Base-by-base conservation (phyloP, 2,113 vertebrate species). In the Notarius lentiginosus region DNA sequence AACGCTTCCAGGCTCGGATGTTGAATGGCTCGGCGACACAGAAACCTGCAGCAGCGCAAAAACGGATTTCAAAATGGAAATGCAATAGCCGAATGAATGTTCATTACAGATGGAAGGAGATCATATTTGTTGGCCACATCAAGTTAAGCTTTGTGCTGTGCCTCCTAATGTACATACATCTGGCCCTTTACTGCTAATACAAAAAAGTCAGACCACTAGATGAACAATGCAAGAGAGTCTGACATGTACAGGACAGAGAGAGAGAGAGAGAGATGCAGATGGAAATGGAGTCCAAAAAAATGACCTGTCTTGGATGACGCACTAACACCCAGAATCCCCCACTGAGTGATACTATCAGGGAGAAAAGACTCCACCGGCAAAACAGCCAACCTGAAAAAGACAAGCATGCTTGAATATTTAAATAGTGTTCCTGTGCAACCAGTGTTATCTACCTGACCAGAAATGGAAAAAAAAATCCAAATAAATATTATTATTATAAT, bases 281-380 rank as follows among this genome's bases (percentile, higher is more conserved):
- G 18, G 30, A 61, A 47, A 27, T 10, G 49, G 47, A 41, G n/a
- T 30, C 18, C 12, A 17, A 65, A 18, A 17, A 15, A 80, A 20
- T 58, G 60, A 92, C 95, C 95, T 90, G 91, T 96, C 0, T 89
- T 58, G 58, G 91, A 85, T 4, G 95, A 95, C n/a, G 93, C 56
- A 49, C 95, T 95, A 82, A 96, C 34, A 15, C 93, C 95, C 79
- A 95, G 55, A 34, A 95, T 49, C 2, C 95, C 94, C 95, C 94
- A 95, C 90, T 95, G 92, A 12, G 95, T 96, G 91, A 96, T 95
- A 80, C 94, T 95, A 91, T 95, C 95, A 0, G 94, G 95, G 65
- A 95, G 87, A 0, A 91, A 30, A 0, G 82, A 47, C 0, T 18
- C 14, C 41, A 95, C 14, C 0, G 47, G 84, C 49, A 15, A 10